Evolutionary conservation across 2,113 vertebrate species (phyloP).

Genomic region (Phoenicopterus ruber): DNA sequence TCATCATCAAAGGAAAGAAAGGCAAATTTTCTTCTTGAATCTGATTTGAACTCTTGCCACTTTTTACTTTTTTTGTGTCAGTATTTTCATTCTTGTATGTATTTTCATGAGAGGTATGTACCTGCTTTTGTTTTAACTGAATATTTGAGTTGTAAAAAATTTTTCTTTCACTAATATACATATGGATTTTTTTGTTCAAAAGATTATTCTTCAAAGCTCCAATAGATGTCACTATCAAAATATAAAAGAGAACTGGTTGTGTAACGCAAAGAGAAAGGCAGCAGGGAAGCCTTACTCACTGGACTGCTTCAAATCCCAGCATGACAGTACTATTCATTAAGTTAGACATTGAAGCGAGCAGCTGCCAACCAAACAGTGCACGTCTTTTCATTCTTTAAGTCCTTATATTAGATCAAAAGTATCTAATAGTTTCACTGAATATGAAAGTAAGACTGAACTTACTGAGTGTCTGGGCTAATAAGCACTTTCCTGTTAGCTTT

Average conservation of each 20-base stretch:
- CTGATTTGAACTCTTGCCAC: neutral
- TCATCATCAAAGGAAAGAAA: neutral
- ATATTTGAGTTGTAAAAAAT: neutral
- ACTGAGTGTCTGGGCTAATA: neutral
- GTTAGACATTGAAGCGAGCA: neutral
- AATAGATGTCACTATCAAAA: slow-evolving; percentile 82
- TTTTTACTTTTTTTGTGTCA: neutral
- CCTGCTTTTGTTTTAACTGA: neutral
- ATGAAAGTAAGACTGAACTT: neutral
- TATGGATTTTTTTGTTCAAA: neutral
- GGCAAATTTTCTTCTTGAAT: neutral
- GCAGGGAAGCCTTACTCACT: slow-evolving; percentile 1
- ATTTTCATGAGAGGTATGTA: neutral
- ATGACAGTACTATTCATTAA: slow-evolving; percentile 19
- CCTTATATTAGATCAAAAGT: neutral
- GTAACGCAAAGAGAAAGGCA: neutral
- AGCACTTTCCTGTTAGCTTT: neutral
- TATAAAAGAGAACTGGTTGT: slow-evolving; percentile 63
- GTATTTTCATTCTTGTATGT: neutral
- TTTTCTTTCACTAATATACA: neutral
- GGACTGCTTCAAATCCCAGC: neutral
- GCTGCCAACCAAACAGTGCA: neutral
- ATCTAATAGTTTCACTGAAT: neutral
- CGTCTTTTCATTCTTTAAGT: neutral
- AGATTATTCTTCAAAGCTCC: slow-evolving; percentile 66